Evolutionary conservation across 2,113 vertebrate species (phyloP), one percentile per base, ranked within the genome.

Genomic region (Ophiodon elongatus): DNA sequence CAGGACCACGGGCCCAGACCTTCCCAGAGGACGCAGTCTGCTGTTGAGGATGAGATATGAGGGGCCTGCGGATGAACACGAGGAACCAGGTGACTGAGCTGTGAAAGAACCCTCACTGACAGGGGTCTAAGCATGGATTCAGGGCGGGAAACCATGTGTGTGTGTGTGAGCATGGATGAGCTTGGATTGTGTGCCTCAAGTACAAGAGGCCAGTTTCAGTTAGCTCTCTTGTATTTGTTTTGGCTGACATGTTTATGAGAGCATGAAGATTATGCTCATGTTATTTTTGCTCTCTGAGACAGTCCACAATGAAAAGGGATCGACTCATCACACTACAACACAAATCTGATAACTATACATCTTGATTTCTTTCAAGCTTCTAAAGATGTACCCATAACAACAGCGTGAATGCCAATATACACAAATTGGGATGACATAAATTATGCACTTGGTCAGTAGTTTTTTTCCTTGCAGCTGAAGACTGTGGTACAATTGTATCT

Each of bases 391-490:
- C 41, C 25, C 29, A 15, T n/a, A 14, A 60, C 33, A 41, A 25
- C 45, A 4, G n/a, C 4, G 9, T n/a, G 11, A 43, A 64, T 4
- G 19, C 21, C 6, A 29, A 35, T 57, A 31, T 25, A 65, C 35
- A 80, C 52, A 82, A 50, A 0, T 66, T 29, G 45, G 65, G 29
- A 62, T 43, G 66, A 80, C 54, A 89, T 78, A 47, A 79, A 82
- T 87, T n/a, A 81, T 82, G 62, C 70, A 85, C 27, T 75, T 79
- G 59, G 52, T 79, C 41, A 62, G 72, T 80, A 50, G 6, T 71
- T 67, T 60, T 66, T 59, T 41, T 39, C 45, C 65, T 50, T 35
- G 39, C 27, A 57, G 84, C 75, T 78, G 50, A 83, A 77, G 23
- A 25, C 80, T 73, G 65, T 66, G 37, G 65, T 52, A 25, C 67